Conservation (phyloP, 2,113 vertebrate species). For the Carassius auratus region DNA sequence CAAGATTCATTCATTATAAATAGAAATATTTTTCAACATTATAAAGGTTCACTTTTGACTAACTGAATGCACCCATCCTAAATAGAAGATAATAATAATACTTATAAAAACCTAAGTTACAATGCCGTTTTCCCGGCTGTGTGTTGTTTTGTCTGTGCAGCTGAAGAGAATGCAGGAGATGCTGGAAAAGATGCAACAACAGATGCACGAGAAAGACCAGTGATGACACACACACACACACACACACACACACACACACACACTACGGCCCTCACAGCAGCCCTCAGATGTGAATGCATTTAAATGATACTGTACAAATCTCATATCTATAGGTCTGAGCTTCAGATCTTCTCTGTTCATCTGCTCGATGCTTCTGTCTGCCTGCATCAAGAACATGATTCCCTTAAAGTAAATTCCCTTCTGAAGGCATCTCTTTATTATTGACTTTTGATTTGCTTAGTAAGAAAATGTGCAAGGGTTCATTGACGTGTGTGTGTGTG, state of each 20-base stretch:
- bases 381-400: constrained; percentile 26
- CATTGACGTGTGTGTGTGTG: constrained; percentile 36
- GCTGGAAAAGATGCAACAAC: constrained; percentile 98
- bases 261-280: constrained; percentile 6
- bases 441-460: constrained; percentile 57
- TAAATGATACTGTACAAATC: constrained; percentile 2
- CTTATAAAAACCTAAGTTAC: too few species aligned
- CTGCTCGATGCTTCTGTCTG: constrained; percentile 45
- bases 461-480: constrained; percentile 48
- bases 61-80: neutral
- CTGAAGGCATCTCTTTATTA: constrained; percentile 78
- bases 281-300: constrained; percentile 32
- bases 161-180: constrained; percentile 98
- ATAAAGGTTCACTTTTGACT: too few species aligned
- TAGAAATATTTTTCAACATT: too few species aligned
- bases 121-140: neutral
- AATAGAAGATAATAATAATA: neutral
- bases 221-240: constrained; percentile 68
- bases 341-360: neutral
- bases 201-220: constrained; percentile 98
- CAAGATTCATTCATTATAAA: neutral
- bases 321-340: neutral
- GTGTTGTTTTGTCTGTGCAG: constrained; percentile 70
- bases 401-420: constrained; percentile 68
- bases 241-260: constrained; percentile 9